Conservation (phyloP, 2,888 invertebrate genomes). For the Thereva unica region DNA sequence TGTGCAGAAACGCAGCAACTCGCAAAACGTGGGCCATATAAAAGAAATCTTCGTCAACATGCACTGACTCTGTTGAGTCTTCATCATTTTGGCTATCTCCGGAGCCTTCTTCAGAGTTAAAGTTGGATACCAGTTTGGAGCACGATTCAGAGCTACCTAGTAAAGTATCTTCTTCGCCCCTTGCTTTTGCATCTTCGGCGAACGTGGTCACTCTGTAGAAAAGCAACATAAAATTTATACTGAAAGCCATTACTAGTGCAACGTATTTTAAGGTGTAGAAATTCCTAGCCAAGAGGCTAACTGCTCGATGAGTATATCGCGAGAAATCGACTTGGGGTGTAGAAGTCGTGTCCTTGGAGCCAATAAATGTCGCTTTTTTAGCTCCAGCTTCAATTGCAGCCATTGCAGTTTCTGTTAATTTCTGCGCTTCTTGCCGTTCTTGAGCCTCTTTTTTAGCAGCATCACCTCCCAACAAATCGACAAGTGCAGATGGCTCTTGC, state of each 20-base stretch:
- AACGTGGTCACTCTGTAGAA: slow-evolving; percentile 92
- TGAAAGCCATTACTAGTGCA: slow-evolving; percentile 95
- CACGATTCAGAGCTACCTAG: slow-evolving; percentile 65
- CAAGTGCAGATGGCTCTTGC: slow-evolving; percentile 58
- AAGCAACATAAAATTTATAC: slow-evolving; percentile 96
- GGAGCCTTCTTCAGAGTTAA: slow-evolving; percentile 63
- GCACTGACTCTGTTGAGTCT: slow-evolving; percentile 81
- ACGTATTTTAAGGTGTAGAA: slow-evolving; percentile 98
- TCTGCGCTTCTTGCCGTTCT: slow-evolving; percentile 81
- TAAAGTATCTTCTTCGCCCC: slow-evolving; percentile 64
- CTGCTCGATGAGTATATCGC: slow-evolving; percentile 78
- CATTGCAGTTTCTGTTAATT: slow-evolving; percentile 88
- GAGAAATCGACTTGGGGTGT: slow-evolving; percentile 82
- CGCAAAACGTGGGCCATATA: slow-evolving; percentile 92
- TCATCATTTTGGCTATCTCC: slow-evolving; percentile 64
- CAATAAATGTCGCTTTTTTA: slow-evolving; percentile 67
- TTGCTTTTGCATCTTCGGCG: slow-evolving; percentile 65
- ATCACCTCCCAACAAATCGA: slow-evolving; percentile 83
- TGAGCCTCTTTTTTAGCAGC: slow-evolving; percentile 80
- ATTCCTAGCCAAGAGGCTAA: slow-evolving; percentile 94
- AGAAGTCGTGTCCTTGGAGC: slow-evolving; percentile 70
- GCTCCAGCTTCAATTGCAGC: slow-evolving; percentile 84
- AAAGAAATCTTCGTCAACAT: slow-evolving; percentile 89
- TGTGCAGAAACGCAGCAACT: slow-evolving; percentile 81
- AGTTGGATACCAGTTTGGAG: slow-evolving; percentile 58